phyloP scores from a whole-genome alignment of 2,888 invertebrate species.

The Xestia ashworthii region DNA sequence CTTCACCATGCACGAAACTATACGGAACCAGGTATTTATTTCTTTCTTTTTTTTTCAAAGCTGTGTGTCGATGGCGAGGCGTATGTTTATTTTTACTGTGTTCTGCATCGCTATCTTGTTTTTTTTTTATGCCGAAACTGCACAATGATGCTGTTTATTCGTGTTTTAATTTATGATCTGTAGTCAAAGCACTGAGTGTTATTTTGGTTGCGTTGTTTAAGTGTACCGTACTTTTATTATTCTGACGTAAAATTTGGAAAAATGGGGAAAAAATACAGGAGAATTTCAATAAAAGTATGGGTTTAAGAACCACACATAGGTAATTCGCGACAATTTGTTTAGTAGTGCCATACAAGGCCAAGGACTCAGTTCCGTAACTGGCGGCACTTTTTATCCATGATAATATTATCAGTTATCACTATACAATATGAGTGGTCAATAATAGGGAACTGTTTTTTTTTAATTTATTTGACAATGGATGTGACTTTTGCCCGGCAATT shows the following conservation, averaged over 20 bases:
- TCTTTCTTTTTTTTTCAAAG: slow-evolving; percentile 31
- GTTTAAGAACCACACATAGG: slow-evolving; percentile 1
- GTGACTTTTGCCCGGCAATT: background rate
- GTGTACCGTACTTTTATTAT: background rate
- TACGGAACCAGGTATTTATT: slow-evolving; percentile 76
- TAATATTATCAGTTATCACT: slow-evolving; percentile 5
- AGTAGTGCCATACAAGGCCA: slow-evolving; percentile 17
- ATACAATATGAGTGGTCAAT: background rate
- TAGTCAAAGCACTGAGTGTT: slow-evolving; percentile 5
- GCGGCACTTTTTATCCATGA: background rate
- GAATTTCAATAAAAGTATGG: background rate
- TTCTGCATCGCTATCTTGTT: slow-evolving; percentile 35
- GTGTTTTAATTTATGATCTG: background rate
- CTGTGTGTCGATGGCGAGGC: slow-evolving; percentile 33
- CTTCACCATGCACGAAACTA: slow-evolving; percentile 76
- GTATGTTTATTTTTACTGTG: slow-evolving; percentile 3
- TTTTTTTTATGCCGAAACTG: slow-evolving; percentile 11
- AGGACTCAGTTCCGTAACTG: slow-evolving; percentile 12
- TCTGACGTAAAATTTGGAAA: background rate
- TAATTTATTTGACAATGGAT: background rate
- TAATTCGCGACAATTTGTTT: slow-evolving; percentile 5
- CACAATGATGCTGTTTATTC: slow-evolving; percentile 14
- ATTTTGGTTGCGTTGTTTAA: slow-evolving; percentile 11
- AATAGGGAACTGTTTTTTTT: background rate
- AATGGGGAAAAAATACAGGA: background rate